A percentile compares a stretch with the other conserved stretches of the same genome.
Evolutionary conservation across 2,797 vertebrate species (phyloP).

Genomic region (Anguilla obscura): DNA sequence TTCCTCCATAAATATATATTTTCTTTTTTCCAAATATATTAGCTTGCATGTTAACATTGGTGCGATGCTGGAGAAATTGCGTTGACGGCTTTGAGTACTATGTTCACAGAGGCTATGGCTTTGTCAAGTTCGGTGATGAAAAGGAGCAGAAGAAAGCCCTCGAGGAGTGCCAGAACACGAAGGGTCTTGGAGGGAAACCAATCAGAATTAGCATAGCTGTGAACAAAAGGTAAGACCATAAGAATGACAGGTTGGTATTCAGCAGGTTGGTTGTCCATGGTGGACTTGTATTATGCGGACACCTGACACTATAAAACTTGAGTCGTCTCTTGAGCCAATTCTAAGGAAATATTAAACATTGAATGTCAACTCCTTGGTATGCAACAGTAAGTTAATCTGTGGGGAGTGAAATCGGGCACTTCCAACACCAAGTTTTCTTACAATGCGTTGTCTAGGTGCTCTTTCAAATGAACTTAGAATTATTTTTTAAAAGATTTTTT

Average conservation of each 20-base stretch:
- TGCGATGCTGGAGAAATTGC: conserved; percentile 23
- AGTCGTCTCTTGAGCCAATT: too few species aligned
- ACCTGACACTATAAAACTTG: not conserved
- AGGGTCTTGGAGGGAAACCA: conserved; percentile 83
- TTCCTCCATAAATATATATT: conserved; percentile 80
- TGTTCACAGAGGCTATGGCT: conserved; percentile 85
- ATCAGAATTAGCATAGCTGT: conserved; percentile 87
- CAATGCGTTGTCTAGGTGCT: not conserved
- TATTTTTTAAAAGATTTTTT: too few species aligned
- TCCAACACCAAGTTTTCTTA: too few species aligned
- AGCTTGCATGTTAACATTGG: conserved; percentile 61
- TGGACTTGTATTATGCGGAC: not conserved
- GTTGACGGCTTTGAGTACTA: conserved; percentile 48
- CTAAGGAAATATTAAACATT: too few species aligned
- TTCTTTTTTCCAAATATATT: conserved; percentile 68
- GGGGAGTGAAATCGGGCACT: too few species aligned
- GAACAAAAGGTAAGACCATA: conserved; percentile 79
- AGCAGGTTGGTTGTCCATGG: not conserved
- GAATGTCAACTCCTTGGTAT: too few species aligned
- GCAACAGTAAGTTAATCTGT: too few species aligned
- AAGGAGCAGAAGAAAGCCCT: conserved; percentile 89
- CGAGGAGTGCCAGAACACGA: conserved; percentile 88
- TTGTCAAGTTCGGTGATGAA: conserved; percentile 89
- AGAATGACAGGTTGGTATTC: not conserved
- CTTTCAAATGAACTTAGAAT: too few species aligned